These are phyloP conservation scores for Halictus rubicundus DNA, from an alignment of 1,140 invertebrate genomes.

Conservation along the genomic window DNA sequence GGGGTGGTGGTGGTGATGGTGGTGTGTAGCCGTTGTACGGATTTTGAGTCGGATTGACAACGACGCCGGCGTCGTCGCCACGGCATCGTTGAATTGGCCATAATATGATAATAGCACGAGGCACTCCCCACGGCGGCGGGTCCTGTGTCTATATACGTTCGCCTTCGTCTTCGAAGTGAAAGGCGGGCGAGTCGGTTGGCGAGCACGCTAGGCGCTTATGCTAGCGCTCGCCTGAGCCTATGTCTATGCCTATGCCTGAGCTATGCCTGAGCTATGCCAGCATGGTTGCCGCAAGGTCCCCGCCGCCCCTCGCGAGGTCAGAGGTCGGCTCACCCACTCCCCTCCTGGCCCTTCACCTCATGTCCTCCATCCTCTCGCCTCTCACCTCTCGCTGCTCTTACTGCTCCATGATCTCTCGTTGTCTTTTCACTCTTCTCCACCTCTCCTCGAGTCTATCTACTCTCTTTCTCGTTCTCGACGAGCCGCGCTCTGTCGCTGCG, in stretches of 20 bases:
- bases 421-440: constrained; percentile 44
- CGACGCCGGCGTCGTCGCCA: constrained; percentile 46
- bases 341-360: constrained; percentile 70
- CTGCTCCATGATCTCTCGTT: constrained; percentile 55
- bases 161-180: constrained; percentile 78
- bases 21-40: not conserved
- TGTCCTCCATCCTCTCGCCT: constrained; percentile 46
- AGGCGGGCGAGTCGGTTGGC: constrained; percentile 76
- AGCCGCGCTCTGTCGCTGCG: constrained; percentile 23
- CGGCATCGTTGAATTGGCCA: constrained; percentile 68
- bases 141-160: constrained; percentile 66
- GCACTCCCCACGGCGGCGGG: constrained; percentile 68
- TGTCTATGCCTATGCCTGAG: constrained; percentile 41
- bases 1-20: too few species aligned
- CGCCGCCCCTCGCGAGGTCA: constrained; percentile 75
- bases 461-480: constrained; percentile 53
- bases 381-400: constrained; percentile 44
- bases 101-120: constrained; percentile 78
- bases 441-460: constrained; percentile 7
- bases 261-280: constrained; percentile 70
- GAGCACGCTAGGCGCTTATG: constrained; percentile 73
- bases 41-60: constrained; percentile 12
- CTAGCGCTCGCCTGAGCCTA: constrained; percentile 51
- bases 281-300: constrained; percentile 72
- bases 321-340: constrained; percentile 78